Percentiles rank a stretch among this genome's conserved stretches.
phyloP scores from a whole-genome alignment of 2,797 vertebrate species.

The Numenius phaeopus region DNA sequence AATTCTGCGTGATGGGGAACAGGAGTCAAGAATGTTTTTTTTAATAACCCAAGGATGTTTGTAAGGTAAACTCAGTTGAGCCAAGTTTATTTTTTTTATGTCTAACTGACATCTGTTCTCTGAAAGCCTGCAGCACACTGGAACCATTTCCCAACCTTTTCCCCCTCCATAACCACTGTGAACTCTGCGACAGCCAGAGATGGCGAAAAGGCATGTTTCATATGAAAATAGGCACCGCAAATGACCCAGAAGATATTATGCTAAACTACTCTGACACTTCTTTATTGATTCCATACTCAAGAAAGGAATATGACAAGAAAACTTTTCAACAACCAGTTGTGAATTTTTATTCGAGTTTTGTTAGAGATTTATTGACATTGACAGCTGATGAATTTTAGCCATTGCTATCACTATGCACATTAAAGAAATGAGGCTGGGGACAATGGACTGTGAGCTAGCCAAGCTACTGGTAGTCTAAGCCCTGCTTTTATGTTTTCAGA shows the following conservation, averaged over 20 bases:
- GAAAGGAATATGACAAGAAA: background rate
- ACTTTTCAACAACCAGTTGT: background rate
- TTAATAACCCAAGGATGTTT: constrained; percentile 42
- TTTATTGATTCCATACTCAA: background rate
- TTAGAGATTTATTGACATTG: background rate
- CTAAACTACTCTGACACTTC: background rate
- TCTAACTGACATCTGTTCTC: constrained; percentile 60
- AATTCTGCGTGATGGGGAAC: constrained; percentile 22
- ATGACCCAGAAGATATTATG: background rate
- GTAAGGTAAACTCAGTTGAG: constrained; percentile 40
- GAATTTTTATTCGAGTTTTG: background rate
- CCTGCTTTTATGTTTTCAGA: constrained; percentile 35
- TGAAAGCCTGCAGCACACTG: constrained; percentile 42
- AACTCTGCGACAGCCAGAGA: background rate
- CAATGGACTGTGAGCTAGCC: background rate
- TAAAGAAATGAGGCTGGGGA: constrained; percentile 17
- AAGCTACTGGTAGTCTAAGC: background rate
- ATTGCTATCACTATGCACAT: background rate
- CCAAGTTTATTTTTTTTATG: constrained; percentile 47
- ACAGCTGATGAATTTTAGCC: constrained; percentile 7
- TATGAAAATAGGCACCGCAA: background rate
- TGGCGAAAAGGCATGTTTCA: background rate
- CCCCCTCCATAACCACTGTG: background rate
- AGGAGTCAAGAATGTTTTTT: background rate
- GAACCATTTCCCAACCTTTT: background rate